Percentiles rank a stretch among this genome's conserved stretches.
phyloP scores from a whole-genome alignment of 2,888 invertebrate species.

The Nowickia ferox region DNA sequence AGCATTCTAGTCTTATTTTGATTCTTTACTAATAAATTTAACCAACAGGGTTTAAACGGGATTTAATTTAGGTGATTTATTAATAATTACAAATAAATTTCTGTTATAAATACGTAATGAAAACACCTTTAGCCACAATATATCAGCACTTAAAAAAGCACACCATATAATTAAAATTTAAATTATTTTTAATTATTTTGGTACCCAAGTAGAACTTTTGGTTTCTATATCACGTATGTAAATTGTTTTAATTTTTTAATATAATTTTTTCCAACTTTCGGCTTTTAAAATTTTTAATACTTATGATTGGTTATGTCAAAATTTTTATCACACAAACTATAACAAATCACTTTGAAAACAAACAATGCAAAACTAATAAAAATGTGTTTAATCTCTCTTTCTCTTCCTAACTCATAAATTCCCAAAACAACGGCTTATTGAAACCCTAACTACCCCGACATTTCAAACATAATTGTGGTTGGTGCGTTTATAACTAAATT shows the following conservation, averaged over 20 bases:
- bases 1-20: neutral
- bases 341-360: neutral
- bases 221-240: conserved; percentile 62
- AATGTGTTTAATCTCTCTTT: conserved; percentile 72
- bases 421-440: conserved; percentile 59
- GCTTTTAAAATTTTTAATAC: conserved; percentile 28
- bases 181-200: conserved; percentile 43
- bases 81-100: neutral
- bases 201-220: conserved; percentile 54
- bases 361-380: conserved; percentile 71
- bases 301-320: conserved; percentile 42
- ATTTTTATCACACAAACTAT: conserved; percentile 13
- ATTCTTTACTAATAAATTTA: conserved; percentile 28
- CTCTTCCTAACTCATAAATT: conserved; percentile 72
- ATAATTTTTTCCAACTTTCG: conserved; percentile 15
- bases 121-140: conserved; percentile 31
- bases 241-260: conserved; percentile 16
- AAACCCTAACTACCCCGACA: conserved; percentile 16
- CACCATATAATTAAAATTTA: conserved; percentile 16
- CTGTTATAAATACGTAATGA: neutral
- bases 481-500: conserved; percentile 34
- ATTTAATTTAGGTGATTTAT: neutral
- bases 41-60: conserved; percentile 1
- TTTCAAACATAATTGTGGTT: conserved; percentile 26
- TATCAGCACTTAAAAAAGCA: conserved; percentile 21